Percentiles rank a stretch among this genome's conserved stretches.
Conservation (phyloP, 2,888 invertebrate genomes). For the Epistrophe eligans region DNA sequence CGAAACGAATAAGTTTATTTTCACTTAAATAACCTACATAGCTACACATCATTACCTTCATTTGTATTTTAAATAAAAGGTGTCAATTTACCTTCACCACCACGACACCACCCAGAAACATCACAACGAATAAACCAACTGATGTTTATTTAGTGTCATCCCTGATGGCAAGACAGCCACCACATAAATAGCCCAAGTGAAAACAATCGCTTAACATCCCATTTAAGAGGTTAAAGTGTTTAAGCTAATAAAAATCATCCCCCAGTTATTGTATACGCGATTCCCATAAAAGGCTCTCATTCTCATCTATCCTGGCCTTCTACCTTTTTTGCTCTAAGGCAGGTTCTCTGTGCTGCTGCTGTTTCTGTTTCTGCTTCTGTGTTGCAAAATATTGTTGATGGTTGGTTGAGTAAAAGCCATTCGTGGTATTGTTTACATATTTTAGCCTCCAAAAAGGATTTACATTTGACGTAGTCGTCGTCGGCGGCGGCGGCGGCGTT, state of each 20-base stretch:
- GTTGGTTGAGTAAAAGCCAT: conserved; percentile 71
- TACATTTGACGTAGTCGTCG: conserved; percentile 37
- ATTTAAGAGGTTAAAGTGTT: conserved; percentile 79
- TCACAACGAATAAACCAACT: conserved; percentile 59
- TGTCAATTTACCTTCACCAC: conserved; percentile 52
- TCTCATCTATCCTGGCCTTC: conserved; percentile 41
- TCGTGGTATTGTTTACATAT: conserved; percentile 74
- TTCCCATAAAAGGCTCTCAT: conserved; percentile 67
- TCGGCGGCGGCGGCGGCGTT: not conserved
- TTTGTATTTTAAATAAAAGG: conserved; percentile 50
- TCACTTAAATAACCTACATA: conserved; percentile 50
- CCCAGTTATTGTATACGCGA: conserved; percentile 54
- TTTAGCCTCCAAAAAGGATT: conserved; percentile 74
- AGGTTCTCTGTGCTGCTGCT: conserved; percentile 37
- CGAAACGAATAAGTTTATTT: conserved; percentile 42
- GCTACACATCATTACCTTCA: not conserved
- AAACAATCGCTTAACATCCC: conserved; percentile 77
- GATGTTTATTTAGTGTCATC: conserved; percentile 76
- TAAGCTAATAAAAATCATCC: conserved; percentile 80
- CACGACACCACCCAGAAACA: conserved; percentile 1
- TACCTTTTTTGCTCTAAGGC: conserved; percentile 44
- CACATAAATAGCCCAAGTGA: conserved; percentile 75
- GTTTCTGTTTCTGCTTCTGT: conserved; percentile 22
- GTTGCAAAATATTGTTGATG: conserved; percentile 56
- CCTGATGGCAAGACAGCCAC: conserved; percentile 74